Base-by-base conservation (phyloP, 2,888 invertebrate species). In the Esperia sulphurella region DNA sequence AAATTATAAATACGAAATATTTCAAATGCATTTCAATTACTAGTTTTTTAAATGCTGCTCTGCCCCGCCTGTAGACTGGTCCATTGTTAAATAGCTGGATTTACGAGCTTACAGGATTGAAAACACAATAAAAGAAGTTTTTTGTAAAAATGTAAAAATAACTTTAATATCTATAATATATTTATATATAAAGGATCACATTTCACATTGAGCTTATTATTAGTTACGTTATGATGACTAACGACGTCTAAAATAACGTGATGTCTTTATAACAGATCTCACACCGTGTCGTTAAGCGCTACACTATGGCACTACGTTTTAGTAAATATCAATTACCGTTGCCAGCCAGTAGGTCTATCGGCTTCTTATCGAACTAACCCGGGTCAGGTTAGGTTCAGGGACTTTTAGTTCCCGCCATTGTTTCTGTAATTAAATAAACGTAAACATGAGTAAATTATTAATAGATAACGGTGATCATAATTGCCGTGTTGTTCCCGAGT, bases 371-470 rank as follows among this genome's bases (percentile, higher is more conserved):
- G 71, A 65, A 13, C 60, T 65, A 3, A 57, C 57, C 53, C 76
- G 61, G 51, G 58, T 70, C 13, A 74, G 51, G 43, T 64, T 76
- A 3, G 82, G 75, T 49, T 86, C 87, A 8, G 82, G 80, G 52
- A 88, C 84, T 70, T 82, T 85, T 14, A 88, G 60, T 57, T 88
- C 88, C 14, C 79, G 77, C 89, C 89, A 89, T 73, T 87, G 78
- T 79, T 84, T 88, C 89, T 89, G 80, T 14, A 72, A 73, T 44
- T 48, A 55, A 3, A 21, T 21, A 21, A 21, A 21, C 21, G 21
- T 21, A 21, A 2, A 21, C 21, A 21, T 21, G 21, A 21, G 21
- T 21, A 21, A 21, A 21, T 21, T 21, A 21, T 3, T 21, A 21
- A 21, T 21, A 21, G 21, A 21, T 21, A 21, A 21, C n/a, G n/a